phyloP scores from a whole-genome alignment of 2,888 invertebrate species.

The Criorhina ranunculi region DNA sequence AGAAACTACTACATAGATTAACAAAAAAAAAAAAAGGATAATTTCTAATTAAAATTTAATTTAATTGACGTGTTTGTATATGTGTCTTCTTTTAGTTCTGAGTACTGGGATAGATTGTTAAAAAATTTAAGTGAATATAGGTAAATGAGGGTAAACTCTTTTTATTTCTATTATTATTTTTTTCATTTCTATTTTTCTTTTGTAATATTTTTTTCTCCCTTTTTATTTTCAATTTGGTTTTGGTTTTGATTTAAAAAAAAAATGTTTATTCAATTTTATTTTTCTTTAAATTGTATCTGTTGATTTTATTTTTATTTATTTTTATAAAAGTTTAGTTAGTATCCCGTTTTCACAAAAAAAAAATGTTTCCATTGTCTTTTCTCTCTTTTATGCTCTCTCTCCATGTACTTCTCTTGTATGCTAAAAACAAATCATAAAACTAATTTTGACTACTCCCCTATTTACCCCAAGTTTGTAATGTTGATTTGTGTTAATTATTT shows the following conservation, averaged over 20 bases:
- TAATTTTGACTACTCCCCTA: slow-evolving; percentile 37
- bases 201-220: slow-evolving; percentile 23
- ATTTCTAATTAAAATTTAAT: slow-evolving; percentile 64
- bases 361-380: slow-evolving; percentile 50
- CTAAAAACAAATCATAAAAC: slow-evolving; percentile 46
- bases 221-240: slow-evolving; percentile 14
- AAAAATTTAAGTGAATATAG: slow-evolving; percentile 85
- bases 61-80: slow-evolving; percentile 78
- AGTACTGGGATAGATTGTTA: slow-evolving; percentile 85
- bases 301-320: slow-evolving; percentile 3
- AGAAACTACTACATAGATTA: slow-evolving; percentile 22
- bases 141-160: slow-evolving; percentile 80
- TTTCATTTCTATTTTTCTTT: slow-evolving; percentile 22
- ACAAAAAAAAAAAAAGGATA: slow-evolving; percentile 54
- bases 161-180: slow-evolving; percentile 26
- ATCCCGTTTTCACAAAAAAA: slow-evolving; percentile 67
- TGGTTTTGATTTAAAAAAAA: not conserved
- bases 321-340: slow-evolving; percentile 56
- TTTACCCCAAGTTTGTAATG: slow-evolving; percentile 52
- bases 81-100: slow-evolving; percentile 84
- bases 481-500: slow-evolving; percentile 64
- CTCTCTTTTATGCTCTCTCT: slow-evolving; percentile 62
- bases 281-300: not conserved
- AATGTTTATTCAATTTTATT: slow-evolving; percentile 1
- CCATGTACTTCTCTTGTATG: slow-evolving; percentile 71